These are phyloP conservation scores for Apeira syringaria DNA, from an alignment of 2,888 invertebrate genomes.

Conservation along the genomic window DNA sequence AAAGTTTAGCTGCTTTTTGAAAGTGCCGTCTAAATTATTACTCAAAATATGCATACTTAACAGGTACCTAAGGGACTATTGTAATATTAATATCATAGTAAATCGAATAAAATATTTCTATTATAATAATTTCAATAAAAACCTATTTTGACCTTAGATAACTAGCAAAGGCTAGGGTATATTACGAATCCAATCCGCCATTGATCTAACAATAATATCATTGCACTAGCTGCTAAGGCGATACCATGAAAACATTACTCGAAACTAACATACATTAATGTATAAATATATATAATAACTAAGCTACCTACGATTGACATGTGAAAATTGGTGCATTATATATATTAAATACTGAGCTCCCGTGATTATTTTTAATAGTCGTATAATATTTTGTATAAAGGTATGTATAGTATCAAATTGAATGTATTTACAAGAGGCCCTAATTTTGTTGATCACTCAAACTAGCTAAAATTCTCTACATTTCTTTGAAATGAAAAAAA, in stretches of 20 bases:
- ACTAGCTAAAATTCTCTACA: no score
- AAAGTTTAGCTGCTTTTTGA: constrained; percentile 39
- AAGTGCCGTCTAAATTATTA: constrained; percentile 42
- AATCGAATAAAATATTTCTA: constrained; percentile 37
- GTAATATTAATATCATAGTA: constrained; percentile 29
- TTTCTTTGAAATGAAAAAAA: no score
- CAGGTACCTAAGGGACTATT: constrained; percentile 37
- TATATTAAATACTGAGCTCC: constrained; percentile 27
- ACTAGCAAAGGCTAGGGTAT: constrained; percentile 27
- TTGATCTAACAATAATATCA: constrained; percentile 35
- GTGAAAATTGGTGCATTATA: constrained; percentile 32
- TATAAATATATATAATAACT: constrained; percentile 56
- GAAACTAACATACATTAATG: constrained; percentile 58
- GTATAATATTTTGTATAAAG: constrained; percentile 11
- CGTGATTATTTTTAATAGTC: constrained; percentile 8
- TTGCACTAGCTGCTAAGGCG: constrained; percentile 78
- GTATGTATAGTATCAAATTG: constrained; percentile 8
- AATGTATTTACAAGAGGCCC: no score
- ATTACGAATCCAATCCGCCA: constrained; percentile 5
- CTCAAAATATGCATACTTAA: constrained; percentile 38
- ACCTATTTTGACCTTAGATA: constrained; percentile 2
- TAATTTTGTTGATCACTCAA: no score
- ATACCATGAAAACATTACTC: constrained; percentile 55
- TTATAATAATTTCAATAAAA: constrained; percentile 38
- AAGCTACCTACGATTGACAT: constrained; percentile 52